Percentiles rank a stretch among this genome's conserved stretches.
Conservation (phyloP, 1,140 invertebrate genomes). For the Neodiprion lecontei region DNA sequence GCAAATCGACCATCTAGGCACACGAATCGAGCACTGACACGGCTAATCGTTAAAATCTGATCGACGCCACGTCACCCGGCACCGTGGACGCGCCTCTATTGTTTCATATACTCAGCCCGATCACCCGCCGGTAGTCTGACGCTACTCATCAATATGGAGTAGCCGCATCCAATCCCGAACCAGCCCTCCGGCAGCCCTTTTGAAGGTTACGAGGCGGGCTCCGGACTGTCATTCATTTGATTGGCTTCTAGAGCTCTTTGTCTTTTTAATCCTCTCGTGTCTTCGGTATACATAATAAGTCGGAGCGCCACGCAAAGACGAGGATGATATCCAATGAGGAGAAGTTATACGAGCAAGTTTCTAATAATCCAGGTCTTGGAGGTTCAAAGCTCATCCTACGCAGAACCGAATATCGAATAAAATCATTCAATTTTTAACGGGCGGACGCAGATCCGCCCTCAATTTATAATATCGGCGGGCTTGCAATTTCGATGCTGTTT, state of each 20-base stretch:
- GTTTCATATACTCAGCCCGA: constrained; percentile 24
- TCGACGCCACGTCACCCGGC: constrained; percentile 3
- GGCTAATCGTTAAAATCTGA: constrained; percentile 4
- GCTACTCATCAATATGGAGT: constrained; percentile 51
- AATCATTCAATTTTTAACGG: no score
- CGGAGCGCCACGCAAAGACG: no score
- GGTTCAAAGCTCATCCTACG: no score
- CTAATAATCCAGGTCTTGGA: no score
- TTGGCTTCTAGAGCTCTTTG: constrained; percentile 49
- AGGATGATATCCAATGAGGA: no score
- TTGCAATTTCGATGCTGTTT: no score
- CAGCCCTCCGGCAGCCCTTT: constrained; percentile 43
- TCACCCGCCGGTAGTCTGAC: background rate
- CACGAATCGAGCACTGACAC: background rate
- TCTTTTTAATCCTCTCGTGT: constrained; percentile 37
- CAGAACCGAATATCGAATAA: no score
- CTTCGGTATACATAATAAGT: constrained; percentile 20
- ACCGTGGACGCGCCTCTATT: constrained; percentile 30
- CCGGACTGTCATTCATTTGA: constrained; percentile 52
- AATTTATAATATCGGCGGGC: no score
- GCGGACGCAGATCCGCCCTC: no score
- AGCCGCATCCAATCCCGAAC: constrained; percentile 40
- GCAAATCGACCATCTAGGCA: no score
- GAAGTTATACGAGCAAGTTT: no score
- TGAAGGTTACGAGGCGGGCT: constrained; percentile 50